A percentile compares a stretch with the other conserved stretches of the same genome.
Conservation (phyloP, 2,113 vertebrate species). For the Malurus elegans region DNA sequence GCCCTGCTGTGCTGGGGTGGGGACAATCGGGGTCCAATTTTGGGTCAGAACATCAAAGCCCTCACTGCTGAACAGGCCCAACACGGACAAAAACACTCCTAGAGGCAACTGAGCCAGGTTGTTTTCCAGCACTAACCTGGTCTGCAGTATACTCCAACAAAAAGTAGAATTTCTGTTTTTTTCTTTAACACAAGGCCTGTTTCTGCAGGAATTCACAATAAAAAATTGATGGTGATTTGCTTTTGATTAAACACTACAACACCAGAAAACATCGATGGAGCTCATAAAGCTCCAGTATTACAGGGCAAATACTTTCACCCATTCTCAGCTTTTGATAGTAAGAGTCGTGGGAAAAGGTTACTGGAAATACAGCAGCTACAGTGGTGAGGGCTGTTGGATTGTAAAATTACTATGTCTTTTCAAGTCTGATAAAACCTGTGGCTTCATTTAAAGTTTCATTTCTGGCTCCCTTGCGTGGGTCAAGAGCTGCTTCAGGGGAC, state of each 20-base stretch:
- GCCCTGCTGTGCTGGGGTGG: fast-evolving
- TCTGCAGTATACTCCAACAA: not conserved
- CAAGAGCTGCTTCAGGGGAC: not conserved
- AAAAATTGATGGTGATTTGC: not conserved
- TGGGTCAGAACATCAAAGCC: not conserved
- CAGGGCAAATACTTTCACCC: not conserved
- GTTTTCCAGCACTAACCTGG: not conserved
- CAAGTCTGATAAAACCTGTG: not conserved
- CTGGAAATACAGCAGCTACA: not conserved
- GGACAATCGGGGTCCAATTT: fast-evolving
- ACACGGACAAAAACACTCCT: fast-evolving
- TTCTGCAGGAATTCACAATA: not conserved
- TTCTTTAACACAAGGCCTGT: not conserved
- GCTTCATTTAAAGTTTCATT: not conserved
- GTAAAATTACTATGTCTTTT: not conserved
- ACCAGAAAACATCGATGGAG: not conserved
- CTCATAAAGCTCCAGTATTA: not conserved
- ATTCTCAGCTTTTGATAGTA: not conserved
- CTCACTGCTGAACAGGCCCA: not conserved
- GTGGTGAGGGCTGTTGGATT: not conserved
- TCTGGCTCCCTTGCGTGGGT: not conserved
- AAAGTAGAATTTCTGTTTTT: not conserved
- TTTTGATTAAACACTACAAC: not conserved
- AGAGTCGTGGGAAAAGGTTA: not conserved
- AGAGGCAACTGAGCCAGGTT: not conserved